These are phyloP conservation scores for Micropoecilia bifurca DNA, from an alignment of 2,797 vertebrate genomes.

Conservation along the genomic window DNA sequence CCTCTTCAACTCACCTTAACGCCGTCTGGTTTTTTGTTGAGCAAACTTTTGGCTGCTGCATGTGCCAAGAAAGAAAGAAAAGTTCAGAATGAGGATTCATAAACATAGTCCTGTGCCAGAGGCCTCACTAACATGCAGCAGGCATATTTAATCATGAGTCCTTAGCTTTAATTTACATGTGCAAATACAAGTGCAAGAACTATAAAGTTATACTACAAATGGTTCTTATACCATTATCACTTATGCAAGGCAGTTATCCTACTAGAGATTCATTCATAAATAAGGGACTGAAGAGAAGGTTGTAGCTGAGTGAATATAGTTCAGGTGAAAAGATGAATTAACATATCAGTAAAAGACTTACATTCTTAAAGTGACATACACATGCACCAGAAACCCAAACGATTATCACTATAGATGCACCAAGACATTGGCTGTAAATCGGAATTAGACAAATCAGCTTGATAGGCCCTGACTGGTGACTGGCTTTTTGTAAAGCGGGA, in stretches of 20 bases:
- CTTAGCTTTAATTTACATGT: constrained; percentile 64
- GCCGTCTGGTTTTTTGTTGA: constrained; percentile 94
- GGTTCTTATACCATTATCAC: constrained; percentile 26
- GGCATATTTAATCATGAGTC: constrained; percentile 53
- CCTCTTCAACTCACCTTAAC: constrained; percentile 90
- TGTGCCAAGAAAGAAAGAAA: constrained; percentile 56
- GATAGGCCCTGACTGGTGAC: neutral
- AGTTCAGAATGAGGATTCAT: constrained; percentile 46
- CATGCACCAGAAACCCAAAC: constrained; percentile 34
- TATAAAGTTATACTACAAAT: constrained; percentile 62
- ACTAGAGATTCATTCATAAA: constrained; percentile 28
- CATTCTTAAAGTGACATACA: constrained; percentile 56
- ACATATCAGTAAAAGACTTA: constrained; percentile 20
- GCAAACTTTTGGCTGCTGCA: constrained; percentile 97
- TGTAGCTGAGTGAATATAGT: constrained; percentile 29
- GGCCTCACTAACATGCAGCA: constrained; percentile 74
- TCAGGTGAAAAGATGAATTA: constrained; percentile 35
- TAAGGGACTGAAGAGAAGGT: constrained; percentile 20
- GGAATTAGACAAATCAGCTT: neutral
- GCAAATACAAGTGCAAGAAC: constrained; percentile 48
- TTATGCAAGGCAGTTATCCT: constrained; percentile 36
- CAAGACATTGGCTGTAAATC: neutral
- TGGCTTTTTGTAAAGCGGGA: neutral
- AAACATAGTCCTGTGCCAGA: constrained; percentile 22
- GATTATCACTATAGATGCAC: constrained; percentile 6